A percentile compares a stretch with the other conserved stretches of the same genome.
Conservation (phyloP, 2,797 vertebrate genomes). For the Champsocephalus gunnari region DNA sequence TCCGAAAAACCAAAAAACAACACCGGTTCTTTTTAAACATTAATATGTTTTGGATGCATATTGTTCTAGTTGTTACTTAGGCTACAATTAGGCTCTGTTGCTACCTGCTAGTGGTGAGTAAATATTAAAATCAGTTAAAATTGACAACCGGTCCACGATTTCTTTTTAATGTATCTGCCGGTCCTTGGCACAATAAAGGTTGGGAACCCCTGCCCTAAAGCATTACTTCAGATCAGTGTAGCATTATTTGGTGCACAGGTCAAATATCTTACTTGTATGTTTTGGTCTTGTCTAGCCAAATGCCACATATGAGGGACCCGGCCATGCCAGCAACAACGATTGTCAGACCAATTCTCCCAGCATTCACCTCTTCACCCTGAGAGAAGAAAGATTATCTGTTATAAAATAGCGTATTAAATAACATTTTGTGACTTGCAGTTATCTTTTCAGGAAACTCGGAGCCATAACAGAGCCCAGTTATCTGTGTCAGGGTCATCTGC, state of each 20-base stretch:
- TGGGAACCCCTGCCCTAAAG: too few relatives aligned
- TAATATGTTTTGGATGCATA: too few relatives aligned
- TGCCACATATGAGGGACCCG: conserved; percentile 92
- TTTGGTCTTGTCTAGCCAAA: conserved; percentile 97
- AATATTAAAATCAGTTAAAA: too few relatives aligned
- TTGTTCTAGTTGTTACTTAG: too few relatives aligned
- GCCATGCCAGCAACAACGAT: conserved; percentile 92
- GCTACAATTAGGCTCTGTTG: too few relatives aligned
- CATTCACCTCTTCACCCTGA: conserved; percentile 95
- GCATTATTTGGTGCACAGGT: neutral
- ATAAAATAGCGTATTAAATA: neutral
- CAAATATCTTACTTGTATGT: conserved; percentile 93
- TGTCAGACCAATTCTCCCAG: conserved; percentile 96
- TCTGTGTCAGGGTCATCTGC: conserved; percentile 26
- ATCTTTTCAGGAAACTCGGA: conserved; percentile 12
- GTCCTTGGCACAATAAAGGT: too few relatives aligned
- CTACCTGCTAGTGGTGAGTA: too few relatives aligned
- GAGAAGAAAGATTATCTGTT: conserved; percentile 23
- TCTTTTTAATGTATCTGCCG: too few relatives aligned
- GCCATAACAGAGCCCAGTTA: conserved; percentile 12
- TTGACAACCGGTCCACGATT: too few relatives aligned
- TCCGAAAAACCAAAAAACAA: too few relatives aligned
- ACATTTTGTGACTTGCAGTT: conserved; percentile 2
- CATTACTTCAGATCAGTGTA: neutral
- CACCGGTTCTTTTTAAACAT: too few relatives aligned